A percentile compares a stretch with the other conserved stretches of the same genome.
Conservation (phyloP, 2,113 vertebrate genomes). For the Neomonachus schauinslandi region DNA sequence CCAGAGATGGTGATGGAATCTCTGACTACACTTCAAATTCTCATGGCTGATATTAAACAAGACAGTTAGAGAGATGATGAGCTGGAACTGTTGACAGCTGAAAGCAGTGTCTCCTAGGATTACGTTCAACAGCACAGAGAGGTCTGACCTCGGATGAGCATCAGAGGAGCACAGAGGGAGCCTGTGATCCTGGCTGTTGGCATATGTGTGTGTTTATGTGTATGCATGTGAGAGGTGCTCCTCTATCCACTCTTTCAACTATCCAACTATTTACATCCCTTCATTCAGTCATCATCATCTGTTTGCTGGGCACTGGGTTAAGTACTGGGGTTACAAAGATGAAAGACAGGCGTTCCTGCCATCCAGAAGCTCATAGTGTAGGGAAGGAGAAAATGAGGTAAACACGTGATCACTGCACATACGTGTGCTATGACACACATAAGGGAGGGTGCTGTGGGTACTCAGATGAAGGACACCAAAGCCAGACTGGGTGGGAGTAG, state of each 20-base stretch:
- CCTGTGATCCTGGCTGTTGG: background rate
- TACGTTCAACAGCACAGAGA: background rate
- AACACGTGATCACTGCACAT: background rate
- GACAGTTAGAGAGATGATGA: background rate
- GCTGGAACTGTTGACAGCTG: conserved; percentile 34
- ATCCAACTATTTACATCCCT: background rate
- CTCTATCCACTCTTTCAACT: background rate
- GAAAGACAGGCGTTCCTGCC: background rate
- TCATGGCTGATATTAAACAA: background rate
- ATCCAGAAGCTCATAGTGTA: background rate
- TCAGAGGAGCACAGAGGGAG: background rate
- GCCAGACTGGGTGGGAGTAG: background rate
- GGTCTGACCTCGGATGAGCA: background rate
- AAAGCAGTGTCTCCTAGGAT: background rate
- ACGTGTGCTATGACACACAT: background rate
- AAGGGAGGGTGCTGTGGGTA: background rate
- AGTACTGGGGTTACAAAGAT: background rate
- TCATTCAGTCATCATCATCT: background rate
- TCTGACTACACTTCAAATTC: background rate
- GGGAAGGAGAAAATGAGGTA: background rate
- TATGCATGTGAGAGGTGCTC: background rate
- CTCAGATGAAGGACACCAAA: background rate
- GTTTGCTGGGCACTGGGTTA: background rate
- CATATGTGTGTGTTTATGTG: background rate
- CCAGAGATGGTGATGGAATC: background rate